Evolutionary conservation across 2,888 invertebrate genomes (phyloP).

Genomic region (Rhagonycha fulva): DNA sequence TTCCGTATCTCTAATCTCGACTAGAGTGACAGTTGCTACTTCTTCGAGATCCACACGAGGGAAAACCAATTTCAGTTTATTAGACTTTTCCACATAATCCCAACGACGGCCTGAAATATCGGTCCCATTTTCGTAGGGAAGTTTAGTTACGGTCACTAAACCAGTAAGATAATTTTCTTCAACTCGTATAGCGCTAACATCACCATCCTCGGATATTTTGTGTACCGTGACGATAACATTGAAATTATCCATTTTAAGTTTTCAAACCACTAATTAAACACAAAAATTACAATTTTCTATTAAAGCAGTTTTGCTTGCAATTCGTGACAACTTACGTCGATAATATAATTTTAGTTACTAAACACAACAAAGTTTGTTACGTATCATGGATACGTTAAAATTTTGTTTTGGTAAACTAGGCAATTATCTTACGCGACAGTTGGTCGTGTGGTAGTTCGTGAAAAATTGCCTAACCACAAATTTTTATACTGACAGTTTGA

Average conservation of each 20-base stretch:
- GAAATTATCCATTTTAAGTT: slow-evolving; percentile 44
- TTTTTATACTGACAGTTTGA: no score
- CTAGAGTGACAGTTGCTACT: slow-evolving; percentile 38
- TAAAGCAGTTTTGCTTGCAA: slow-evolving; percentile 46
- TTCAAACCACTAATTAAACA: slow-evolving; percentile 45
- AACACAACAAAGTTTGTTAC: no score
- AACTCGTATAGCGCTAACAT: slow-evolving; percentile 39
- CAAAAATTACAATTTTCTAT: slow-evolving; percentile 36
- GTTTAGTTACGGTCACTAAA: slow-evolving; percentile 41
- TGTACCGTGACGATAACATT: slow-evolving; percentile 46
- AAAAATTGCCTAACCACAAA: no score
- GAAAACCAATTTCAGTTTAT: slow-evolving; percentile 38
- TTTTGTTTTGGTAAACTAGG: neutral
- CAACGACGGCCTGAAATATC: slow-evolving; percentile 26
- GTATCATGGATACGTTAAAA: neutral
- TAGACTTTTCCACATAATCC: slow-evolving; percentile 24
- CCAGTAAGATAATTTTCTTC: slow-evolving; percentile 45
- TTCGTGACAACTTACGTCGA: slow-evolving; percentile 12
- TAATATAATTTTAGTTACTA: neutral
- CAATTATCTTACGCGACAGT: no score
- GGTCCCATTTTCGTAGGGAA: slow-evolving; percentile 36
- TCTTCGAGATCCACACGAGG: slow-evolving; percentile 38
- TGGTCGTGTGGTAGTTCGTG: no score
- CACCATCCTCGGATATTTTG: slow-evolving; percentile 41
- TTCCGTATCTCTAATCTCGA: slow-evolving; percentile 42